These are phyloP conservation scores for Polietes domitor DNA, from an alignment of 2,888 invertebrate genomes.

Conservation along the genomic window DNA sequence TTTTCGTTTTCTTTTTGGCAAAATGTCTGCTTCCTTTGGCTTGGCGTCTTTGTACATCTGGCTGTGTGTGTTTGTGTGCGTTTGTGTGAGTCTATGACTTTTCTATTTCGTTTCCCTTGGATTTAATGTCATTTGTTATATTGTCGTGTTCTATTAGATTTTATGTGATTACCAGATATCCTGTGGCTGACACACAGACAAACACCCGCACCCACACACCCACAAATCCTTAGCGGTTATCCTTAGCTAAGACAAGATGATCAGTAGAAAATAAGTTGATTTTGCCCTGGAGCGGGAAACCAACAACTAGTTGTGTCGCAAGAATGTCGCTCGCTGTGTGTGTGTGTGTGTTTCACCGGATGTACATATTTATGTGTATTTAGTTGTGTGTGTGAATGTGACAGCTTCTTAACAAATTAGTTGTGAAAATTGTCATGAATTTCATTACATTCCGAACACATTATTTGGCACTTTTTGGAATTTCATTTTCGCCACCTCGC, in stretches of 20 bases:
- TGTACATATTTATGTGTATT: slow-evolving; percentile 8
- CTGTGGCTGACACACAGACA: slow-evolving; percentile 9
- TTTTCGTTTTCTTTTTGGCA: neutral
- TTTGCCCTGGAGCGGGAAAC: no score
- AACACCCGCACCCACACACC: neutral
- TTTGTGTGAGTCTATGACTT: neutral
- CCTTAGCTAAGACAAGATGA: no score
- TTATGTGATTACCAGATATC: slow-evolving; percentile 55
- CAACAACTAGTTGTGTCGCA: no score
- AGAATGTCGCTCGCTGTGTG: no score
- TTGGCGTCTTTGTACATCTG: neutral
- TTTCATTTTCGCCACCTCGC: neutral
- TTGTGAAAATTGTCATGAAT: neutral
- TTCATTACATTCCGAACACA: slow-evolving; percentile 15
- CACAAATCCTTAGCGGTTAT: neutral
- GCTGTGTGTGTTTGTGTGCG: neutral
- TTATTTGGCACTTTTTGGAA: neutral
- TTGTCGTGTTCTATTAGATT: slow-evolving; percentile 49
- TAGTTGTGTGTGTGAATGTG: neutral
- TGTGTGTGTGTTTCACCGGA: neutral
- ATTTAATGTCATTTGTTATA: slow-evolving; percentile 41
- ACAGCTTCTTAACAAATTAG: slow-evolving; percentile 29
- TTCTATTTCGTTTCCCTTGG: neutral
- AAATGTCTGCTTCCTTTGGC: neutral
- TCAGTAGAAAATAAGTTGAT: no score